Evolutionary conservation across 2,888 invertebrate species (phyloP), one percentile per base, ranked within the genome.

Genomic region (Epistrophella euchroma): DNA sequence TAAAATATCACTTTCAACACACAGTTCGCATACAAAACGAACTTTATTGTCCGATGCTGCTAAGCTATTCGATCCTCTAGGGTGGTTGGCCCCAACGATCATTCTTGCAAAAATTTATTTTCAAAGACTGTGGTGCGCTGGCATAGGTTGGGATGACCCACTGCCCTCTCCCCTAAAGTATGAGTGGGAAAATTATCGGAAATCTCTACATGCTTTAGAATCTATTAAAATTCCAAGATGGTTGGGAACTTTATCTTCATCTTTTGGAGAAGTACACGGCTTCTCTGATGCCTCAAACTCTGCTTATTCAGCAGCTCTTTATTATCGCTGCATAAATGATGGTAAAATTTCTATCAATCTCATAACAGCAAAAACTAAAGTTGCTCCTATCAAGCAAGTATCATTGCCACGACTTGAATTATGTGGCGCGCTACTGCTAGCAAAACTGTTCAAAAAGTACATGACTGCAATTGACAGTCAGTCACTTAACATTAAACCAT

Each of bases 361-460:
- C 0, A 58, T 82, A 43, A 64, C 55, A 0, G 37, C 58, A 6
- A 76, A 71, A 13, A 64, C 50, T 13, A 76, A 62, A 11, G 76
- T 76, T 25, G 56, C 79, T 6, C 71, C 71, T 13, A 37, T 84
- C 15, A 79, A 84, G 17, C 64, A 68, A 50, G 11, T 76, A 15
- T 66, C 74, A 0, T 17, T 84, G 2, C 66, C 76, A 22, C 62
- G 89, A 13, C 68, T 90, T 3, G 89, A 89, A 32, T 74, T 90
- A 45, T 78, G 88, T 15, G 82, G 62, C 17, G 82, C 88, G 5
- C 32, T 22, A 32, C 9, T 32, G 9, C 32, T 7, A 9, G 32
- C 32, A 32, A 32, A 32, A 32, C 32, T 32, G 6, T 32, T 32
- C 9, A 43, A 68, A 13, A 70, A 70, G 13, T 47, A n/a, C 9